Conservation (phyloP, 2,888 invertebrate species). For the Diadegma fenestrale region DNA sequence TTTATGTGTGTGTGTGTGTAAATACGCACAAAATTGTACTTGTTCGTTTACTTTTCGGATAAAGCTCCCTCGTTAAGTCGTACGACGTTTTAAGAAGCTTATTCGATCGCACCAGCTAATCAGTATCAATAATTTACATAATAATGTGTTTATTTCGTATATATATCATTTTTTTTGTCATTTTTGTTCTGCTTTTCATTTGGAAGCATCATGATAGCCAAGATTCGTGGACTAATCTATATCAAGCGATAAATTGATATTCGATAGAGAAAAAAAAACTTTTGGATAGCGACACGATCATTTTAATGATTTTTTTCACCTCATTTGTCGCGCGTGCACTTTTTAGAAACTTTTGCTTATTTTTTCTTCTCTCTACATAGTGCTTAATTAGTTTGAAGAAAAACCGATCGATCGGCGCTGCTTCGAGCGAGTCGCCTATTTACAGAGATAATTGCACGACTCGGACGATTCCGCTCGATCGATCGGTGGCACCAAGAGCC, state of each 20-base stretch:
- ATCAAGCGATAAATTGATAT: constrained; percentile 56
- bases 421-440: constrained; percentile 12
- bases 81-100: constrained; percentile 57
- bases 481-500: neutral
- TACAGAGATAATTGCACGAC: constrained; percentile 4
- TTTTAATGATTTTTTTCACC: neutral
- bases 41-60: constrained; percentile 64
- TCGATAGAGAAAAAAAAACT: constrained; percentile 47
- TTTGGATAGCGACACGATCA: constrained; percentile 13
- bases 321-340: constrained; percentile 22
- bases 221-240: constrained; percentile 57
- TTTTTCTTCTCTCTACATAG: neutral
- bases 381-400: neutral
- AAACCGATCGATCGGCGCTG: neutral
- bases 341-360: constrained; percentile 9
- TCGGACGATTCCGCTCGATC: constrained; percentile 18
- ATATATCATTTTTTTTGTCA: constrained; percentile 32
- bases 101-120: constrained; percentile 68
- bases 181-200: constrained; percentile 41
- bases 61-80: constrained; percentile 56
- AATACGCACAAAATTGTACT: constrained; percentile 67
- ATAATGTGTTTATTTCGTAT: constrained; percentile 40
- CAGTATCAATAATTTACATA: constrained; percentile 64
- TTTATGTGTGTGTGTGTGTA: constrained; percentile 16
- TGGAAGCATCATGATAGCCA: constrained; percentile 68